Evolutionary conservation across 2,888 invertebrate genomes (phyloP).

Genomic region (Tetragonisca angustula): DNA sequence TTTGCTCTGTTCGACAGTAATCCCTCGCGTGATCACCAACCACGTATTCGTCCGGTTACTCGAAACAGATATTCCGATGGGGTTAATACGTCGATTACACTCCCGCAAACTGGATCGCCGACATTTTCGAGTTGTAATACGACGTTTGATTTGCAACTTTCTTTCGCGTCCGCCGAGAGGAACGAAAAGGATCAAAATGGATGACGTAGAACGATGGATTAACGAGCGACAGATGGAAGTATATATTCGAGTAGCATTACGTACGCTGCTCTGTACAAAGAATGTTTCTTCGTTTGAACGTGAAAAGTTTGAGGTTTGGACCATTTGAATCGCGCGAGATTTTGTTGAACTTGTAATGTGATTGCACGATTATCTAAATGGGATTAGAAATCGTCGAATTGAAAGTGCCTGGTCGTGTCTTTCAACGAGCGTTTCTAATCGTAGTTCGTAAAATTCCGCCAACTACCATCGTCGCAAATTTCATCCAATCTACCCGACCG

Average conservation of each 20-base stretch:
- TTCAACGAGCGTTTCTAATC: too few species aligned
- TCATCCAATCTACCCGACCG: background rate
- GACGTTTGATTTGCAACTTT: slow-evolving; percentile 1
- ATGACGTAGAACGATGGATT: background rate
- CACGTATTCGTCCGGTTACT: slow-evolving; percentile 49
- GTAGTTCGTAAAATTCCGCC: background rate
- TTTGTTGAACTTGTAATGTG: too few species aligned
- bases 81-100: slow-evolving; percentile 59
- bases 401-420: too few species aligned
- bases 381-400: too few species aligned
- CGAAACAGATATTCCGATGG: slow-evolving; percentile 45
- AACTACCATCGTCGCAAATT: background rate
- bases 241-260: too few species aligned
- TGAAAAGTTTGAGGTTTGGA: too few species aligned
- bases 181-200: too few species aligned
- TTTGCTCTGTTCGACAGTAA: slow-evolving; percentile 69
- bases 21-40: slow-evolving; percentile 64
- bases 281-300: too few species aligned
- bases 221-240: too few species aligned
- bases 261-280: too few species aligned
- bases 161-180: background rate
- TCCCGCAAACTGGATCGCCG: slow-evolving; percentile 20
- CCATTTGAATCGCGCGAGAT: too few species aligned
- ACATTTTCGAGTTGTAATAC: slow-evolving; percentile 18
- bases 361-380: too few species aligned